phyloP scores from a whole-genome alignment of 30 jellyfish, hydroid and myxozoan genomes.

The Cassiopea andromeda region DNA sequence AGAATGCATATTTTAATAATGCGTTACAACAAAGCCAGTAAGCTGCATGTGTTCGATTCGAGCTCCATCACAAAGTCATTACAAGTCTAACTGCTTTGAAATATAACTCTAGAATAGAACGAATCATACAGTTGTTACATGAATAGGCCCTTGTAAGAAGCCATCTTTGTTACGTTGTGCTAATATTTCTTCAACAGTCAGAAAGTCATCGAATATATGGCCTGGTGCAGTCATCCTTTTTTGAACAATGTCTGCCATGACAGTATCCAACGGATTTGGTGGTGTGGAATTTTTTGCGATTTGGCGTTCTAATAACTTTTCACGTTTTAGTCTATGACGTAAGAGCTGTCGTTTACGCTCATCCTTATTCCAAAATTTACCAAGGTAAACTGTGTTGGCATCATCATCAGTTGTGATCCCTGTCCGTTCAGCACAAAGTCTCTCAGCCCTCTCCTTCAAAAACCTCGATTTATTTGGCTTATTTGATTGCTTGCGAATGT shows the following conservation, averaged over 20 bases:
- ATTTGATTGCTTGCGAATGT: slow-evolving; percentile 79
- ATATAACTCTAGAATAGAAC: too few species aligned
- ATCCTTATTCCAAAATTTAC: slow-evolving; percentile 94
- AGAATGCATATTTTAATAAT: background rate
- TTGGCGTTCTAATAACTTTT: slow-evolving; percentile 77
- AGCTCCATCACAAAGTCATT: too few species aligned
- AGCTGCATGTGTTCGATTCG: background rate
- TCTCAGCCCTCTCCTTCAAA: slow-evolving; percentile 90
- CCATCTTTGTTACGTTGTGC: slow-evolving; percentile 95
- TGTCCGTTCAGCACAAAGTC: slow-evolving; percentile 84
- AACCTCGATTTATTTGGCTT: slow-evolving; percentile 75
- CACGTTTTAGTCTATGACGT: slow-evolving; percentile 88
- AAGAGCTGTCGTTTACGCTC: slow-evolving; percentile 85
- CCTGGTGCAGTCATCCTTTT: slow-evolving; percentile 91
- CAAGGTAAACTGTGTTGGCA: slow-evolving; percentile 86
- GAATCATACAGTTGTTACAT: slow-evolving; percentile 88
- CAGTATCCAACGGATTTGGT: slow-evolving; percentile 80
- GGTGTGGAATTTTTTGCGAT: slow-evolving; percentile 60
- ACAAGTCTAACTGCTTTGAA: too few species aligned
- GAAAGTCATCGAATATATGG: slow-evolving; percentile 80
- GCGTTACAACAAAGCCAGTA: background rate
- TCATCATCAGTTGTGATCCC: slow-evolving; percentile 98
- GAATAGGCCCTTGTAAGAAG: slow-evolving; percentile 87
- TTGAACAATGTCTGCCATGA: slow-evolving; percentile 92
- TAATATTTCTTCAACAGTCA: slow-evolving; percentile 90